Conservation (phyloP, 2,113 vertebrate species). For the Heterotilapia buettikoferi region DNA sequence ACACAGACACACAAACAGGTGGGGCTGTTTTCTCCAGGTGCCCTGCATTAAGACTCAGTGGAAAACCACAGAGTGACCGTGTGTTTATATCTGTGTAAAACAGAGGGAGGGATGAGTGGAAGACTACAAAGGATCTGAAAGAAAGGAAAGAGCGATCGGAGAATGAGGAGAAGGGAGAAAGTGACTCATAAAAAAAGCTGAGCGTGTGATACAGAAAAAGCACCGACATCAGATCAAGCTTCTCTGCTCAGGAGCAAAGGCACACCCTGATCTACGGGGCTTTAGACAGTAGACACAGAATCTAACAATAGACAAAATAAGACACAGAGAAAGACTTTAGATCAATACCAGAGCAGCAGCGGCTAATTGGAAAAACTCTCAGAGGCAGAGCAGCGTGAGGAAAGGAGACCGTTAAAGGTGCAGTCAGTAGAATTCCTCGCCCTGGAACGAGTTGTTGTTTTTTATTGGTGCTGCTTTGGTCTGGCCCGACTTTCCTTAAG, state of each 20-base stretch:
- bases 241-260: background rate
- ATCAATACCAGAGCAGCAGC: background rate
- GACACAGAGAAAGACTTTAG: background rate
- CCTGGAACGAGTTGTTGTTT: background rate
- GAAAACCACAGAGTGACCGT: conserved; percentile 36
- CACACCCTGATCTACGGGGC: background rate
- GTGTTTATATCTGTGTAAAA: background rate
- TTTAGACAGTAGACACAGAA: background rate
- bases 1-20: conserved; percentile 39
- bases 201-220: conserved; percentile 1
- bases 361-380: background rate
- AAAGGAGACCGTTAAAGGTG: background rate
- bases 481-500: background rate
- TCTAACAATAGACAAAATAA: background rate
- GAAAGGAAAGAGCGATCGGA: background rate
- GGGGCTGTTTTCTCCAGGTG: conserved; percentile 54
- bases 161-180: background rate
- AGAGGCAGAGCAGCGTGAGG: background rate
- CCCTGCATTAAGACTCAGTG: conserved; percentile 42
- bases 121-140: conserved; percentile 1
- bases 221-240: conserved; percentile 10
- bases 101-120: background rate
- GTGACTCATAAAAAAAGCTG: background rate
- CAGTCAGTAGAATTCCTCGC: background rate
- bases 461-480: background rate